Conservation (phyloP, 2,113 vertebrate genomes). For the Caranx melampygus region DNA sequence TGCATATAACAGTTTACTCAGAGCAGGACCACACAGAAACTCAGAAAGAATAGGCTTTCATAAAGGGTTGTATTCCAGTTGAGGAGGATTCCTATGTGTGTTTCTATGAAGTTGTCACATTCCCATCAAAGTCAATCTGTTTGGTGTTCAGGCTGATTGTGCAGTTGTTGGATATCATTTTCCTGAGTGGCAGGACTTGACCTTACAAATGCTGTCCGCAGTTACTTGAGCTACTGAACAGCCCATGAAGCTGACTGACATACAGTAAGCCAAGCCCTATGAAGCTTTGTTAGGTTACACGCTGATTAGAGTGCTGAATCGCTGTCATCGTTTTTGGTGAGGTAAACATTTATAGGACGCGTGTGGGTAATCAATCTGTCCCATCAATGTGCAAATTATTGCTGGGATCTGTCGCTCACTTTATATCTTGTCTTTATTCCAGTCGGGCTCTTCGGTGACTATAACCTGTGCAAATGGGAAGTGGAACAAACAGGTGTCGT, state of each 20-base stretch:
- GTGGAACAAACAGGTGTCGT: constrained; percentile 95
- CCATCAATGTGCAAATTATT: constrained; percentile 13
- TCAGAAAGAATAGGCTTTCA: constrained; percentile 1
- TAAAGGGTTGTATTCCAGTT: constrained; percentile 27
- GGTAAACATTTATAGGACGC: constrained; percentile 52
- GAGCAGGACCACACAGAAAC: constrained; percentile 1
- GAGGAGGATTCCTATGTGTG: constrained; percentile 33
- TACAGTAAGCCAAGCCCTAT: constrained; percentile 51
- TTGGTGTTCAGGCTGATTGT: constrained; percentile 72
- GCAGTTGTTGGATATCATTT: constrained; percentile 73
- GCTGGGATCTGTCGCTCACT: constrained; percentile 9
- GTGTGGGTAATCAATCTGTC: constrained; percentile 26
- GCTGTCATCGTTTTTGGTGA: constrained; percentile 49
- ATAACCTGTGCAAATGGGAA: constrained; percentile 94
- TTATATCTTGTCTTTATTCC: constrained; percentile 33
- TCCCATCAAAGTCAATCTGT: constrained; percentile 68
- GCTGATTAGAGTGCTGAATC: constrained; percentile 52
- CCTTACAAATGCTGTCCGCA: constrained; percentile 72
- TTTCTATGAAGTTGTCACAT: constrained; percentile 59
- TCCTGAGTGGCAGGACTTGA: constrained; percentile 62
- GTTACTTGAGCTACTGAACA: constrained; percentile 69
- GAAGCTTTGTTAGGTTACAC: constrained; percentile 51
- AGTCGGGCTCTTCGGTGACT: constrained; percentile 86
- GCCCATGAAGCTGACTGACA: constrained; percentile 59
- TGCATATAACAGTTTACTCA: not conserved